A percentile compares a stretch with the other conserved stretches of the same genome.
phyloP scores from a whole-genome alignment of 2,888 invertebrate genomes.

The Ophion slaviceki region DNA sequence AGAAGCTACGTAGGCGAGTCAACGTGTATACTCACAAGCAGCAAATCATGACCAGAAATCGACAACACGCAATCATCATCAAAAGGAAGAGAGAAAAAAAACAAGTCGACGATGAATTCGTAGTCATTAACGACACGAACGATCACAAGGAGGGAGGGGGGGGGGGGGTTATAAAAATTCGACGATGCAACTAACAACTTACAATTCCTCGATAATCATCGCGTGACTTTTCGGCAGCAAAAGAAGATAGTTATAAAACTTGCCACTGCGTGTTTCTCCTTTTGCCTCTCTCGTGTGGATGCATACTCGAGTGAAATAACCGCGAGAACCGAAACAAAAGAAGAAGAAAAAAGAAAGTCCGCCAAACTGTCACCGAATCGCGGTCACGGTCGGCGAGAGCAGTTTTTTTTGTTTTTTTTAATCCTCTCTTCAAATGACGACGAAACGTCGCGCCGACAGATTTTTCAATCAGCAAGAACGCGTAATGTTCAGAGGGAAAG shows the following conservation, averaged over 20 bases:
- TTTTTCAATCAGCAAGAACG: neutral
- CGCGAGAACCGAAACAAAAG: neutral
- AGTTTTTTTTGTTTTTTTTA: neutral
- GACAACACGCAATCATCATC: conserved; percentile 71
- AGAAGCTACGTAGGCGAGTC: conserved; percentile 76
- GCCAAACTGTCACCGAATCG: neutral
- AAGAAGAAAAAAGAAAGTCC: neutral
- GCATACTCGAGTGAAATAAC: neutral
- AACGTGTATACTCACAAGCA: conserved; percentile 71
- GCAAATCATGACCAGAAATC: conserved; percentile 79
- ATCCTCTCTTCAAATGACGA: neutral
- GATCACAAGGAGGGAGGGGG: conserved; percentile 16
- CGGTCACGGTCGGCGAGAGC: neutral
- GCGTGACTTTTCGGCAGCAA: conserved; percentile 14
- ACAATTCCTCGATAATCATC: conserved; percentile 33
- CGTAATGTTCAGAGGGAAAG: neutral
- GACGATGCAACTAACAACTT: conserved; percentile 36
- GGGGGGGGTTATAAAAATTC: neutral
- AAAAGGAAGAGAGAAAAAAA: conserved; percentile 10
- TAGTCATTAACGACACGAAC: conserved; percentile 40
- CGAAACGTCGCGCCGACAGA: neutral
- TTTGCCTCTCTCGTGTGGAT: neutral
- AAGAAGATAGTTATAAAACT: conserved; percentile 2
- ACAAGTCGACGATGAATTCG: conserved; percentile 69
- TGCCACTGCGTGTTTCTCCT: conserved; percentile 2